Evolutionary conservation across 2,888 invertebrate species (phyloP), one percentile per base, ranked within the genome.

Genomic region (Drosophila nigricruria): DNA sequence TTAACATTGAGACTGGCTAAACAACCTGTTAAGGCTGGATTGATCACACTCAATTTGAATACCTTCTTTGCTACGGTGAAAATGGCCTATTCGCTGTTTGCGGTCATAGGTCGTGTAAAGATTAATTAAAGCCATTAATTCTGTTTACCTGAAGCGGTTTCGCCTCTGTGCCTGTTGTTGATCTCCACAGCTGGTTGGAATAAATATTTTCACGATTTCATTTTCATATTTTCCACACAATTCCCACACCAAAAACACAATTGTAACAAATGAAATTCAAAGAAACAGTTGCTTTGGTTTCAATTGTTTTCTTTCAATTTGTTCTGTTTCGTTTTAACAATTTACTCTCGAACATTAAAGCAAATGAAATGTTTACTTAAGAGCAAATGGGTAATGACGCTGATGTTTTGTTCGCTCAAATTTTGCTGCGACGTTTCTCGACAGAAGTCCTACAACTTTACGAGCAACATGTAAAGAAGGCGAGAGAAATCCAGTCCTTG

Each of bases 31-130:
- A 67, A 47, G 65, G 89, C 89, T 4, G 83, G 72, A 9, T 25
- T 84, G 16, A 38, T 84, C 16, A 54, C 67, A 25, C 61, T 89
- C 0, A 81, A 79, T 67, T 18, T 89, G 36, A 59, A 72, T 18
- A 84, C 85, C 20, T 89, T 84, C 8, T 68, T 70, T 56, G 76
- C 36, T 32, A 87, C 88, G 1, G 25, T 84, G 0, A 89, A 84
- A 60, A 87, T 84, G 85, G 89, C 84, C 23, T 84, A 84, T 61
- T 87, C 84, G 1, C 69, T 89, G 18, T 84, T 84, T 8, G 89
- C 88, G 2, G 67, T 87, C 8, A 65, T 89, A 0, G 53, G 60
- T 20, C 79, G 16, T 14, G 40, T 54, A 0, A 68, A 61, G 64
- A 45, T 67, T 85, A 79, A 87, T 87, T 89, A 81, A 87, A 59